Conservation (phyloP, 2,888 invertebrate genomes). For the Drosophila fungiperda region DNA sequence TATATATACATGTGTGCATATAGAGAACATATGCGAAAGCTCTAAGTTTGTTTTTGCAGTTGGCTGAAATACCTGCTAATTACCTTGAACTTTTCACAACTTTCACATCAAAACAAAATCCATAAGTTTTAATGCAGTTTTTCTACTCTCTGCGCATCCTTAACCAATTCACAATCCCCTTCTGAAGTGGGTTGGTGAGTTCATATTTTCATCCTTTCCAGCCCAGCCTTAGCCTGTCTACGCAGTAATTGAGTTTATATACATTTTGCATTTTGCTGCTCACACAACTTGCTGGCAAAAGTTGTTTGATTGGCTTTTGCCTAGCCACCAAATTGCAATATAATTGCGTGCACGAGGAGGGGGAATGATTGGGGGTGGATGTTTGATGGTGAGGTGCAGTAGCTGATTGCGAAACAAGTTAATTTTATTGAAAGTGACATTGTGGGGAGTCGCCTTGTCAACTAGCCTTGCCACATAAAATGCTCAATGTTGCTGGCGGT, state of each 20-base stretch:
- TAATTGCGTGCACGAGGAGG: conserved; percentile 64
- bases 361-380: not conserved
- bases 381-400: conserved; percentile 43
- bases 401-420: conserved; percentile 67
- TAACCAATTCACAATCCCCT: not conserved
- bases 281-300: conserved; percentile 55
- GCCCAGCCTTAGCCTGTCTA: conserved; percentile 26
- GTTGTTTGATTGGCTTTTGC: conserved; percentile 79
- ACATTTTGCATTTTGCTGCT: conserved; percentile 73
- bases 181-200: not conserved
- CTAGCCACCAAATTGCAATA: conserved; percentile 78
- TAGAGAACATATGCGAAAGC: conserved; percentile 1
- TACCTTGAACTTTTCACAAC: conserved; percentile 50
- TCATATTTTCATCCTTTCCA: not conserved
- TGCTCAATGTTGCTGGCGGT: conserved; percentile 29
- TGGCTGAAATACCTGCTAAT: conserved; percentile 45
- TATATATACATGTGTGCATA: not conserved
- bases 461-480: conserved; percentile 38
- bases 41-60: conserved; percentile 11
- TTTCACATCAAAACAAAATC: conserved; percentile 49
- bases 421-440: conserved; percentile 79
- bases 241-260: conserved; percentile 69
- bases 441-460: conserved; percentile 40
- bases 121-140: conserved; percentile 65
- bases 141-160: conserved; percentile 22